phyloP scores from a whole-genome alignment of 2,113 vertebrate species.

The Hyperopisus bebe region DNA sequence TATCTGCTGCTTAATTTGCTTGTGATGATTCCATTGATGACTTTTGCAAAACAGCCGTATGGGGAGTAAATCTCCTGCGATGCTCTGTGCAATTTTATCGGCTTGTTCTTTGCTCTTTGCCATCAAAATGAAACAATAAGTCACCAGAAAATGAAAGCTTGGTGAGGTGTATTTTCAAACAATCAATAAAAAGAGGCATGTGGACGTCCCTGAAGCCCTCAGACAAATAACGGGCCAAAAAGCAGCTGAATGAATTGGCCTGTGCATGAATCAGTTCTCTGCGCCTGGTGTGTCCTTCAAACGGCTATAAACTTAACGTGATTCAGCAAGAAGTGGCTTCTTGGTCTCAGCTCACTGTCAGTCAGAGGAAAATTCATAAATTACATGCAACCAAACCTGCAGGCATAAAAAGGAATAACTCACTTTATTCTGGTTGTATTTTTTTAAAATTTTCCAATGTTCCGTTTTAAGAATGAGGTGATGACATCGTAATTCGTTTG shows the following conservation, averaged over 20 bases:
- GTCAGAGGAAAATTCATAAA: background rate
- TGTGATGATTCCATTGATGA: background rate
- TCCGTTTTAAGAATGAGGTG: background rate
- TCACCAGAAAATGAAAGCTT: background rate
- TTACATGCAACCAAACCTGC: background rate
- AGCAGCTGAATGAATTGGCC: background rate
- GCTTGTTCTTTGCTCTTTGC: background rate
- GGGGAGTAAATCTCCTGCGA: background rate
- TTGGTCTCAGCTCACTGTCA: background rate
- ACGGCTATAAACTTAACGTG: background rate
- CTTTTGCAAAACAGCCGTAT: background rate
- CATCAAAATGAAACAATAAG: background rate
- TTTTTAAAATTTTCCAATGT: background rate
- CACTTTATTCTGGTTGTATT: background rate
- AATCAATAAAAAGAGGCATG: background rate
- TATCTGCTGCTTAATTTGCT: background rate
- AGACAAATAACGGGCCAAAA: background rate
- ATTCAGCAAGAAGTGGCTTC: background rate
- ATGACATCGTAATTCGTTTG: background rate
- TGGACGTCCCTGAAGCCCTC: background rate
- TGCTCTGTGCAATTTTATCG: background rate
- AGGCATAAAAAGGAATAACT: background rate
- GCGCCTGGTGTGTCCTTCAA: background rate
- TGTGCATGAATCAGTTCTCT: background rate
- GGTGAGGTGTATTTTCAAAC: conserved; percentile 5